Base-by-base conservation (phyloP, 2,113 vertebrate species). In the Lophochroa leadbeateri region DNA sequence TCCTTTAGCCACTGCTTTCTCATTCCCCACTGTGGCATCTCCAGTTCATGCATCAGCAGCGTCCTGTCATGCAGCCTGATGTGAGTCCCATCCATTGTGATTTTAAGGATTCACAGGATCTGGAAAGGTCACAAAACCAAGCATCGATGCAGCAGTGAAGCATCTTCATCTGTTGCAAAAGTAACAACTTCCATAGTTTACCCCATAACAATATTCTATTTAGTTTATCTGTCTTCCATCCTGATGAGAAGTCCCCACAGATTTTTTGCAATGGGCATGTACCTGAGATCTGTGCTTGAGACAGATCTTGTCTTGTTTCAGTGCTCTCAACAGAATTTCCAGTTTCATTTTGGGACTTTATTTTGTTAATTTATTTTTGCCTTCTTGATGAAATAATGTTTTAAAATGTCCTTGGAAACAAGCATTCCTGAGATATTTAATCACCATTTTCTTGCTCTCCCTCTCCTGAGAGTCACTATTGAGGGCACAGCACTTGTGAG, bases 1-100 rank as follows among this genome's bases (percentile, higher is more conserved):
- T 85, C 92, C 88, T 97, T 88, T 44, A 90, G 67, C n/a, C 49
- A 64, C 33, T 57, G 65, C 47, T 55, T 87, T 86, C 44, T 70
- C 41, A 69, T 82, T 90, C 53, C 41, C 37, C 33, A 28, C 49
- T 49, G n/a, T 29, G 33, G 71, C 79, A 88, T 37, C 84, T 93
- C 58, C 64, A 77, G 53, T 74, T 69, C 75, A 85, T 37, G 75
- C 67, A 94, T 86, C 88, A 96, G 79, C 58, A 88, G 41, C 0
- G 0, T 58, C 37, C 82, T 95, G 88, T 92, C 79, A 74, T 44
- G 58, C 0, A 0, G 68, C 37, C 76, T 83, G 82, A 88, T 0
- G 0, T 16, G 21, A 92, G 37, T 37, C 49, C 58, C 4, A 4
- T 74, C 71, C 74, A 28, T 18, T 39, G 76, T 55, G 71, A 83